These are phyloP conservation scores for Pseudococcus viburni DNA, from an alignment of 2,888 invertebrate species.

Conservation along the genomic window DNA sequence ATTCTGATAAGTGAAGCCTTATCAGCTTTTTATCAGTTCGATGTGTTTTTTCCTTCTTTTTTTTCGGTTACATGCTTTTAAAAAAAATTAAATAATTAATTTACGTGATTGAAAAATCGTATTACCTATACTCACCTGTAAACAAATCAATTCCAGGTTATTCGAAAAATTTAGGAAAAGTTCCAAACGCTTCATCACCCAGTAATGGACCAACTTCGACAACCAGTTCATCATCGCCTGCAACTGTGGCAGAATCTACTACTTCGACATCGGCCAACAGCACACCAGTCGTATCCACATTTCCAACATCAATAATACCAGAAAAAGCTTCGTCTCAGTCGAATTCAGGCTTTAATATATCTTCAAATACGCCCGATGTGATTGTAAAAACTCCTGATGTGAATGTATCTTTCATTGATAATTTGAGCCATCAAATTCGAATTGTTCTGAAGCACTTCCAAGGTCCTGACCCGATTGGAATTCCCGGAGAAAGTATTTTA, in stretches of 20 bases:
- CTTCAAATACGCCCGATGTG: neutral
- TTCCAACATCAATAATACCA: neutral
- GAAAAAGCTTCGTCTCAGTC: neutral
- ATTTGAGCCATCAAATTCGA: slow-evolving; percentile 81
- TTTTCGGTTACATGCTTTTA: too few species aligned
- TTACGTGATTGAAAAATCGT: too few species aligned
- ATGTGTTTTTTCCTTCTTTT: too few species aligned
- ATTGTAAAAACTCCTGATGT: neutral
- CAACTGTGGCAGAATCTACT: neutral
- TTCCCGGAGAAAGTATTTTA: slow-evolving; percentile 82
- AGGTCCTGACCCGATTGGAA: slow-evolving; percentile 83
- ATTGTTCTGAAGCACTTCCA: slow-evolving; percentile 84
- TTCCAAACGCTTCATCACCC: neutral
- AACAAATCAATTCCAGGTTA: neutral
- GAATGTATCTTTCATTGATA: slow-evolving; percentile 71
- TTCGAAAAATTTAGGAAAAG: neutral
- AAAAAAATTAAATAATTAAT: too few species aligned
- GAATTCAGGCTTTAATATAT: neutral
- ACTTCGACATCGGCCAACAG: neutral
- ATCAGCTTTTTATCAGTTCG: too few species aligned
- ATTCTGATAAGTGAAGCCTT: too few species aligned
- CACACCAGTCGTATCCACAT: neutral
- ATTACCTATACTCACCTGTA: neutral
- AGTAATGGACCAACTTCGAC: neutral
- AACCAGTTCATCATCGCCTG: neutral